Base-by-base conservation (phyloP, 1,140 invertebrate genomes). In the Drosophila jambulina region DNA sequence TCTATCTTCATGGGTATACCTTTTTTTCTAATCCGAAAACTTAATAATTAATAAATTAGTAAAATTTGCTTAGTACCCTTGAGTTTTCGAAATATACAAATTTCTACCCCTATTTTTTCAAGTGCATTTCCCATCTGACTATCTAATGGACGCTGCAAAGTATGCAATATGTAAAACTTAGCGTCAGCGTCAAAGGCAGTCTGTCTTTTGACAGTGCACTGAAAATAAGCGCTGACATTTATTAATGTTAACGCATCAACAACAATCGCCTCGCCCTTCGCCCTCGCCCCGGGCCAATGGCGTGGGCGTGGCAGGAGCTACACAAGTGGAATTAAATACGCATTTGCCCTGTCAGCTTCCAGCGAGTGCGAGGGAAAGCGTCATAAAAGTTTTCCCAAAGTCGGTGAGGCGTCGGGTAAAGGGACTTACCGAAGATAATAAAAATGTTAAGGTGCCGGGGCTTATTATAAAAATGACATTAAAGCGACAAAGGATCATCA, bases 391-490 rank as follows among this genome's bases (percentile, higher is more conserved):
- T 76, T 38, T 2, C 23, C 42, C 17, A 49, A 70, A 75, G 58
- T 49, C 34, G 56, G 42, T 25, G 27, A 23, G 46, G 27, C 19
- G 36, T 58, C 32, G 48, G 60, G 45, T 69, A 58, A 59, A 72
- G 40, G 36, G 67, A 60, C 58, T 46, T 56, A 69, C 40, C 34
- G 51, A 32, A 65, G 77, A 90, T 88, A 78, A 84, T 80, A 88
- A 88, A 87, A 88, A 78, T 67, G 81, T 87, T 71, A 88, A 87
- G 84, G 84, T 88, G 84, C 85, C 82, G 71, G 34, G 34, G 59
- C 85, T 65, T 78, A 88, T 90, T 88, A 88, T 84, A 74, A 88
- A 88, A 88, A 84, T 88, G 84, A 78, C 85, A 90, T 88, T 88
- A 84, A 88, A 88, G 67, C 45, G 83, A 67, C 61, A 59, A 69